Conservation (phyloP, 2,888 invertebrate genomes). For the Agrotis clavis region DNA sequence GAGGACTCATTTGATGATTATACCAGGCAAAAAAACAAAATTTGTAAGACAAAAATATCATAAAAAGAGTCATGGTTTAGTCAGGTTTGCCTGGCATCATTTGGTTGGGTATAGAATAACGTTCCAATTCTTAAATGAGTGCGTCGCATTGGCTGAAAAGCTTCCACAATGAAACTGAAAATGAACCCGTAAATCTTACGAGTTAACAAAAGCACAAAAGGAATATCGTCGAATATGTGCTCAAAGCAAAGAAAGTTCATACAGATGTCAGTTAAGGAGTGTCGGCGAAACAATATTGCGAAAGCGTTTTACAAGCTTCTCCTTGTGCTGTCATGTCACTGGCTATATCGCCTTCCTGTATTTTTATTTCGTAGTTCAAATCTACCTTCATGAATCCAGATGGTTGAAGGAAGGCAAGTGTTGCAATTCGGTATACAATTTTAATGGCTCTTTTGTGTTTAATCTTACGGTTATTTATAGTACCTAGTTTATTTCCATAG, state of each 20-base stretch:
- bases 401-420: neutral
- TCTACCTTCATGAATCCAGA: neutral
- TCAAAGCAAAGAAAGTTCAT: constrained; percentile 40
- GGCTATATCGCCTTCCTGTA: constrained; percentile 2
- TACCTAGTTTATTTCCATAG: no score
- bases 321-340: constrained; percentile 43
- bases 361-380: constrained; percentile 7
- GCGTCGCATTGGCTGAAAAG: constrained; percentile 68
- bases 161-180: constrained; percentile 53
- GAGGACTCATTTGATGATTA: no score
- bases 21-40: no score
- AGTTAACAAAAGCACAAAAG: constrained; percentile 64
- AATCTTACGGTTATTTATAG: no score
- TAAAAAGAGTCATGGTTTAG: no score
- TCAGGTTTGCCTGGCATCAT: neutral
- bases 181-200: constrained; percentile 64
- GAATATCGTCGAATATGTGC: constrained; percentile 47
- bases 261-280: constrained; percentile 31
- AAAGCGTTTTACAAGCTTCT: constrained; percentile 62
- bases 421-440: neutral
- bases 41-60: constrained; percentile 1
- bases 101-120: constrained; percentile 69
- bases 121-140: constrained; percentile 58
- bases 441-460: neutral
- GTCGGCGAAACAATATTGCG: constrained; percentile 45